Base-by-base conservation (phyloP, 2,113 vertebrate genomes). In the Jaculus jaculus region DNA sequence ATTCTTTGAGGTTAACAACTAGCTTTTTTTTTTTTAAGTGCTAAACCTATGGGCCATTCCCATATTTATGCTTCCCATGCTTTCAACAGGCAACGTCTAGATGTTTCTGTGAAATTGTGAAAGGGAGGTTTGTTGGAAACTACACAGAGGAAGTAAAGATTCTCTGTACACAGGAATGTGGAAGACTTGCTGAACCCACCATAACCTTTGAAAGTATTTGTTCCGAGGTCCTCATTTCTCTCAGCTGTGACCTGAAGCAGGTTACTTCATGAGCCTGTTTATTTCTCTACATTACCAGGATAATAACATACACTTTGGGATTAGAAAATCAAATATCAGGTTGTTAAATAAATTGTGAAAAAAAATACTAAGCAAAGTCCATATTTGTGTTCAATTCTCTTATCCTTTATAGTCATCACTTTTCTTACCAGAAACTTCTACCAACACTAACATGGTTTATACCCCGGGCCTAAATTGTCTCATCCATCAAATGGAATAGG, bases 1-100 rank as follows among this genome's bases (percentile, higher is more conserved):
- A 92, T 87, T 94, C 58, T 84, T 95, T 91, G 84, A 94, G n/a
- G 87, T 94, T 87, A 94, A 92, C 42, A 82, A 63, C 63, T 83
- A 96, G 42, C n/a, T 58, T 86, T 61, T 86, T 87, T 84, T 69
- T 87, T 77, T 77, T 82, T 65, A 92, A 65, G 51, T 63, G 21
- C 39, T 92, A 93, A 97, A 80, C 37, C 73, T 60, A 42, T 84
- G 51, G 66, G 71, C 87, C 63, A 86, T 96, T 93, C 54, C 74
- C 79, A 51, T 93, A 81, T 95, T 90, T 89, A 92, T 92, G 32
- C 82, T 73, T 63, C 77, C 82, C 78, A 68, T 87, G 58, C 84
- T 92, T 84, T 69, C 89, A 60, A 65, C 18, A 63, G 68, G 81
- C 54, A 91, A 60, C 12, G 77, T 94, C 71, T 47, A 89, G 72